Evolutionary conservation across 2,113 vertebrate species (phyloP).

Genomic region (Noctilio leporinus): DNA sequence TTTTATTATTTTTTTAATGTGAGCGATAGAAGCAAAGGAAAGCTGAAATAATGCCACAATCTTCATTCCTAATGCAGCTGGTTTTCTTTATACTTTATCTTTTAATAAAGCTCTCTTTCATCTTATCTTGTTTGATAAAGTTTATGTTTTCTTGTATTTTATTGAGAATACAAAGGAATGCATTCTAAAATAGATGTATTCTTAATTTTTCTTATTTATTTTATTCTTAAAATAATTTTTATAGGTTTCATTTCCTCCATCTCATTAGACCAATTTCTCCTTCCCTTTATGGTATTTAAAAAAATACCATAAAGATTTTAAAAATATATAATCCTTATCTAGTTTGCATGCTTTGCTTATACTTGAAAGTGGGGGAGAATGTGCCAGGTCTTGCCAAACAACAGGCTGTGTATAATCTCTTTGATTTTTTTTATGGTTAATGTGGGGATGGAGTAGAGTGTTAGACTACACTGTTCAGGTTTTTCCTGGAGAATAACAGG

Average conservation of each 20-base stretch:
- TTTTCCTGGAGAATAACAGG: neutral
- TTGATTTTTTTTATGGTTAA: neutral
- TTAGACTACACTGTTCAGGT: neutral
- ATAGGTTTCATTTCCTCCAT: neutral
- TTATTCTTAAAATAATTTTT: conserved; percentile 22
- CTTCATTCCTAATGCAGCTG: conserved; percentile 13
- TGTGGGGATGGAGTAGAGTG: neutral
- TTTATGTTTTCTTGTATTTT: conserved; percentile 26
- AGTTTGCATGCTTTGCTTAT: neutral
- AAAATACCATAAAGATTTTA: too few relatives aligned
- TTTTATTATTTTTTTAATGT: conserved; percentile 31
- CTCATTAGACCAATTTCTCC: neutral
- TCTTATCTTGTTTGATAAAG: conserved; percentile 41
- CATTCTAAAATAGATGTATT: neutral
- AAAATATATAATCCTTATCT: neutral
- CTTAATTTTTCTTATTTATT: conserved; percentile 7
- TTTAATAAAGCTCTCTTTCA: conserved; percentile 32
- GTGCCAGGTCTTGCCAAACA: neutral
- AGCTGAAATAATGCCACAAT: neutral
- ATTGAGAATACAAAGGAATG: neutral
- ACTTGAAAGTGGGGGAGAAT: conserved; percentile 2
- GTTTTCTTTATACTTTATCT: conserved; percentile 14
- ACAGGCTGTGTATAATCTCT: neutral
- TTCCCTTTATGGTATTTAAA: neutral
- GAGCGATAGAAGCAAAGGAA: neutral